Conservation (phyloP, 2,888 invertebrate genomes). For the Dolichomitus sp. region DNA sequence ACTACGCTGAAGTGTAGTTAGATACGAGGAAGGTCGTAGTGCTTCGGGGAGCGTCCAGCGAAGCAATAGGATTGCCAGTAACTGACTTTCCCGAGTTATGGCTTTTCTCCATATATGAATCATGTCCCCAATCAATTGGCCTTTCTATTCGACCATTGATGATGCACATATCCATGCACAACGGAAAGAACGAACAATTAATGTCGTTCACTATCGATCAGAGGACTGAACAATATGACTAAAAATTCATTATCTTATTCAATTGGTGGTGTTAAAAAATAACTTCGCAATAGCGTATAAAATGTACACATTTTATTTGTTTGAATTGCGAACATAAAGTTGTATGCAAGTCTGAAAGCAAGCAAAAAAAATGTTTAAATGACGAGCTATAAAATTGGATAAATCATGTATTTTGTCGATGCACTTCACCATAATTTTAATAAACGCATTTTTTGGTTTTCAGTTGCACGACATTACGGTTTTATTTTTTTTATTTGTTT, state of each 20-base stretch:
- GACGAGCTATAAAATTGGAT: conserved; percentile 11
- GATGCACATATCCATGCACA: conserved; percentile 21
- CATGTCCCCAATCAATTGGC: conserved; percentile 53
- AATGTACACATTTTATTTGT: no score
- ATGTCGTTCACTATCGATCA: conserved; percentile 2
- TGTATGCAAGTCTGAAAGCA: conserved; percentile 39
- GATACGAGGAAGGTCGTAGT: not conserved
- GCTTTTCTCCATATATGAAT: conserved; percentile 46
- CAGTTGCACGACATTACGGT: not conserved
- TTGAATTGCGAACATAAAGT: not conserved
- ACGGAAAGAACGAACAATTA: conserved; percentile 10
- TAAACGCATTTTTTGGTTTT: not conserved
- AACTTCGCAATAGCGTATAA: no score
- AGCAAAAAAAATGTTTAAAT: conserved; percentile 20
- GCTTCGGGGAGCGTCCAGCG: not conserved
- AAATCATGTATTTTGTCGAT: conserved; percentile 16
- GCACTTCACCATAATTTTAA: conserved; percentile 40
- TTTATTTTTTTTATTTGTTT: not conserved
- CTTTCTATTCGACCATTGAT: conserved; percentile 47
- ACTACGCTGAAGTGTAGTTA: conserved; percentile 1
- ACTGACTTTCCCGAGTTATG: conserved; percentile 35
- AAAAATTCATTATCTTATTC: not conserved
- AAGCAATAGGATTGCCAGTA: not conserved
- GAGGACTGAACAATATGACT: not conserved
- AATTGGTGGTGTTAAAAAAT: not conserved